Percentiles rank a stretch among this genome's conserved stretches.
Conservation (phyloP, 2,113 vertebrate genomes). For the Silurus glanis region DNA sequence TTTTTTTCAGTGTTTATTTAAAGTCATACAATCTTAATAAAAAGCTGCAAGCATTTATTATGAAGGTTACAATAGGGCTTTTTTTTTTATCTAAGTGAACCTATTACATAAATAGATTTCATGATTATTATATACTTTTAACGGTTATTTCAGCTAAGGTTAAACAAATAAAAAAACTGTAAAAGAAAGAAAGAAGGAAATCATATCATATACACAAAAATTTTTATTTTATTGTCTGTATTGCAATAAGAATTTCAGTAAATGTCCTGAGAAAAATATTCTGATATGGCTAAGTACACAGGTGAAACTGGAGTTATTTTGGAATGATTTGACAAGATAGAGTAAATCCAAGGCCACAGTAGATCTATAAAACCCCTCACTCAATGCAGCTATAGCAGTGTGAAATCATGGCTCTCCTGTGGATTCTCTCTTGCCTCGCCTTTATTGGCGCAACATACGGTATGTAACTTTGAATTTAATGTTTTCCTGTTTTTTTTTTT, state of each 20-base stretch:
- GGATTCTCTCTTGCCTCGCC: slow-evolving; percentile 41
- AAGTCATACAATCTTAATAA: neutral
- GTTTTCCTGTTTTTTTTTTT: neutral
- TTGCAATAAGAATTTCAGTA: neutral
- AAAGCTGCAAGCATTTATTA: neutral
- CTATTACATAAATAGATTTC: neutral
- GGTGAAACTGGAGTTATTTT: slow-evolving; percentile 20
- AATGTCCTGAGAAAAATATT: slow-evolving; percentile 17
- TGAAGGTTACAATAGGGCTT: neutral
- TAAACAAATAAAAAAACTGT: neutral
- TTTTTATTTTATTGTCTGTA: neutral
- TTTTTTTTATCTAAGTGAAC: no score
- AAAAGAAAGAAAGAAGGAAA: neutral
- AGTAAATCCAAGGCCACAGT: slow-evolving; percentile 25
- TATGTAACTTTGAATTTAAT: slow-evolving; percentile 11
- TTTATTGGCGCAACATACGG: slow-evolving; percentile 33
- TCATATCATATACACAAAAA: neutral
- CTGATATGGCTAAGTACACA: slow-evolving; percentile 2
- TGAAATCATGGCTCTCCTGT: slow-evolving; percentile 36
- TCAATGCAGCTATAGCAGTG: neutral
- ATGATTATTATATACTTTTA: neutral
- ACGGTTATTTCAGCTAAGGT: neutral
- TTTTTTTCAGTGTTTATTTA: neutral
- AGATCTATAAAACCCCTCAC: slow-evolving; percentile 24
- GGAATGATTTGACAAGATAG: slow-evolving; percentile 1